Base-by-base conservation (phyloP, 2,797 vertebrate genomes). In the Crax fasciolata region DNA sequence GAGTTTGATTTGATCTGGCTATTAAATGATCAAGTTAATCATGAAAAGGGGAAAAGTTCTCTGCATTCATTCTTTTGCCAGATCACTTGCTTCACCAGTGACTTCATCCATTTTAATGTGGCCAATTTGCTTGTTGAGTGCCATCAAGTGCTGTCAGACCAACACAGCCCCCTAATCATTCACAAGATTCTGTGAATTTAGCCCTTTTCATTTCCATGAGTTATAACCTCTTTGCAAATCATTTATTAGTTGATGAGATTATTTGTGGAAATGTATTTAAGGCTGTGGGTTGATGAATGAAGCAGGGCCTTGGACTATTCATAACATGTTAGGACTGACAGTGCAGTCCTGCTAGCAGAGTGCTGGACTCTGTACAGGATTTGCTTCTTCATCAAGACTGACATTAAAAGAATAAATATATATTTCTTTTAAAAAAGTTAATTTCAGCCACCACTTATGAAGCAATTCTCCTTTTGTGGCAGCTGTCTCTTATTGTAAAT, bases 191-290 rank as follows among this genome's bases (percentile, higher is more conserved):
- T 46, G 17, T 39, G 35, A 71, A 68, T 74, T 91, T 55, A 63
- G 35, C 15, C 11, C 14, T 62, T 89, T 58, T 27, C 27, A 44
- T 90, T 93, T 80, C 49, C 39, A 20, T 38, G 76, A 54, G 59
- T 80, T 88, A 66, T 17, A 73, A 21, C 49, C 49, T 75, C 77
- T 77, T 81, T 80, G 74, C n/a, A 86, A 81, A 43, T 63, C 10
- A 67, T 67, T 92, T 84, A 58, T 74, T 81, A 54, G 61, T 66
- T n/a, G 43, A 71, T 78, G 49, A 84, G 54, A 20, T 81, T 82
- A 78, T 91, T 84, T 91, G 58, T 73, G 73, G 84, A 86, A 74
- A 90, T 35, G 28, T 51, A 19, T 67, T 81, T 73, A 83, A 52
- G 57, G 25, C 59, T 62, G 35, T 41, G 65, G 75, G 46, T 38